phyloP scores from a whole-genome alignment of 64 coral and sea anemone species.

The Anthopleura sola region DNA sequence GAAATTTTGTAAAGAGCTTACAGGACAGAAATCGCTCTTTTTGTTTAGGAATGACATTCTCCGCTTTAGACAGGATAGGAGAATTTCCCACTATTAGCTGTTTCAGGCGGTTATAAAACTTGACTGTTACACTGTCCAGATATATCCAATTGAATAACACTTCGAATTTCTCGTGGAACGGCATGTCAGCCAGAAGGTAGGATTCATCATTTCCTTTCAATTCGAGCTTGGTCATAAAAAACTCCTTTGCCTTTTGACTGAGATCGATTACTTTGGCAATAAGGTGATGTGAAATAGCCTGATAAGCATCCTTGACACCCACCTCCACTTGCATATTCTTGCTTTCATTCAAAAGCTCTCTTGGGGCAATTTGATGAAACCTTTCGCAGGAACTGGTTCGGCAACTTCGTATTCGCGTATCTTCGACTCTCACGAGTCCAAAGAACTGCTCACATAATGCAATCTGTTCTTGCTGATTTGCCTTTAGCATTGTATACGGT shows the following conservation, averaged over 20 bases:
- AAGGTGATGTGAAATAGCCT: background rate
- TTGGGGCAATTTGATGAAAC: constrained; percentile 23
- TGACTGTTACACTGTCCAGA: constrained; percentile 48
- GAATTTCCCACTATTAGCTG: background rate
- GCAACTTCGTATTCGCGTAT: constrained; percentile 12
- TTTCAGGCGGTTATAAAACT: constrained; percentile 25
- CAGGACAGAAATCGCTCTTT: background rate
- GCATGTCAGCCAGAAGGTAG: background rate
- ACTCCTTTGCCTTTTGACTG: background rate
- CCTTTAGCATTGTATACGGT: background rate
- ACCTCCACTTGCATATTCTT: background rate
- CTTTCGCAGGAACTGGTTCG: constrained; percentile 23
- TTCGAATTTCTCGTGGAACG: constrained; percentile 34
- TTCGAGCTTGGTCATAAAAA: background rate
- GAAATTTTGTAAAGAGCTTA: background rate
- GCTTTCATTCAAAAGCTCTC: background rate
- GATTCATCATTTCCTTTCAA: background rate
- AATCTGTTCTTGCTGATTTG: constrained; percentile 16
- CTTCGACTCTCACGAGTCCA: constrained; percentile 40
- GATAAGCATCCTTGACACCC: constrained; percentile 6
- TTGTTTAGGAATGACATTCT: background rate
- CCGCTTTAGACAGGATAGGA: background rate
- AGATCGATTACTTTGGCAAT: constrained; percentile 34
- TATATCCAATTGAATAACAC: constrained; percentile 51
- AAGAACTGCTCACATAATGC: constrained; percentile 62